A percentile compares a stretch with the other conserved stretches of the same genome.
phyloP scores from a whole-genome alignment of 2,888 invertebrate genomes.

The Pilophorus perplexus region DNA sequence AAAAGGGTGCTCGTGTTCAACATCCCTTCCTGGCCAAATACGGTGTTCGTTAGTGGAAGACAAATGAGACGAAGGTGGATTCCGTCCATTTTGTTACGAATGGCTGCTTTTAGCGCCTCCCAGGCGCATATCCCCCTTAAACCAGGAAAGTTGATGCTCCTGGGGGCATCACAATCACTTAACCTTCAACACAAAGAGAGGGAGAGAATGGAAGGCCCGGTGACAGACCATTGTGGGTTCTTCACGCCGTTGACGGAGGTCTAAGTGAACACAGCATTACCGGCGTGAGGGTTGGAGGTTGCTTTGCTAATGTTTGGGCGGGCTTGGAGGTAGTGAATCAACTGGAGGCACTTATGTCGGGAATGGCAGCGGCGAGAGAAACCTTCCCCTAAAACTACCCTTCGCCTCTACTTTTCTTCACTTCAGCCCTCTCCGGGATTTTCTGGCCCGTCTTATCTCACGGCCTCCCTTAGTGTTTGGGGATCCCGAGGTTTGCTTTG shows the following conservation, averaged over 20 bases:
- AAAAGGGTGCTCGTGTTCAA: no score
- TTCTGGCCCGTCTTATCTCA: no score
- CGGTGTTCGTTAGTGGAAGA: background rate
- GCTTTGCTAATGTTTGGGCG: constrained; percentile 26
- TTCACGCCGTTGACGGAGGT: background rate
- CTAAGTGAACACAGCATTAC: background rate
- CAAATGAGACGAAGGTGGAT: background rate
- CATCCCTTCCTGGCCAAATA: no score
- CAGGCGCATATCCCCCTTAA: background rate
- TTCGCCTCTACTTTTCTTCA: no score
- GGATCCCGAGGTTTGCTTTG: no score
- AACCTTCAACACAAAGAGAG: background rate
- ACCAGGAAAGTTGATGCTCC: constrained; percentile 7
- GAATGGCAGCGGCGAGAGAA: background rate
- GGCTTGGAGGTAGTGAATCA: constrained; percentile 15
- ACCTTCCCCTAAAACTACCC: no score
- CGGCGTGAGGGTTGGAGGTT: background rate
- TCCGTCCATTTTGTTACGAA: background rate
- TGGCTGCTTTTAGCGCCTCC: background rate
- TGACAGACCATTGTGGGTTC: background rate
- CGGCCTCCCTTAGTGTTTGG: no score
- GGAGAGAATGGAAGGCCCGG: background rate
- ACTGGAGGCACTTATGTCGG: constrained; percentile 11
- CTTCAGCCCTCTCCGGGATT: no score
- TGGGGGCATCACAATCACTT: constrained; percentile 5